Evolutionary conservation across 2,113 vertebrate genomes (phyloP), one percentile per base, ranked within the genome.

Genomic region (Lycaon pictus): DNA sequence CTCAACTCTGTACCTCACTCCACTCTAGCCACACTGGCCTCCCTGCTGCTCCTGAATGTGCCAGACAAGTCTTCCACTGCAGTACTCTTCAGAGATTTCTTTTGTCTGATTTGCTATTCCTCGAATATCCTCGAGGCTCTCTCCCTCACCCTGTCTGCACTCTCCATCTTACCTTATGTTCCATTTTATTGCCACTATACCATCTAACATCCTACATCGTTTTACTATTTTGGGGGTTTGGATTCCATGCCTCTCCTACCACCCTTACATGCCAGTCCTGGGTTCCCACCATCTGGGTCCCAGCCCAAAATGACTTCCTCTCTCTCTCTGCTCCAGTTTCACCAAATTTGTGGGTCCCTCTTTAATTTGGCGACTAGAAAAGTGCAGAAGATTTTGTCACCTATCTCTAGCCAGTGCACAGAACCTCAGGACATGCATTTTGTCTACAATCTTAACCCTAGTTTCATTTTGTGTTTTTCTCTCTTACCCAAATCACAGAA

Each of bases 401-500:
- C 51, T 23, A 22, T 51, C 51, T 90, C 63, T 58, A 32, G 7
- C n/a, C 58, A 79, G 27, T 53, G 35, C 16, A 58, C 37, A 22
- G 2, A 79, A 27, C 55, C 79, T 58, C 48, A 11, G 62, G 74
- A 74, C 11, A n/a, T 9, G 23, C 16, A 35, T n/a, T 29, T 43
- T 43, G 13, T 65, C 72, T 79, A 72, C 69, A 85, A 48, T 53
- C 43, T 77, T 67, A 77, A 88, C 23, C 11, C 6, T 60, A 17
- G 29, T 62, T 83, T 88, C 77, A 43, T 51, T 90, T 63, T 58
- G 89, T 11, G 81, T 93, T 95, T 82, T 90, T 56, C n/a, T 63
- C 29, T 92, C 83, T 92, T 65, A 86, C n/a, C 43, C 60, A 63
- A 58, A 96, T 91, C 89, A 96, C 19, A 91, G 71, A 82, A 84